These are phyloP conservation scores for Melipona quadrifasciata DNA, from an alignment of 1,140 invertebrate species.

Conservation along the genomic window DNA sequence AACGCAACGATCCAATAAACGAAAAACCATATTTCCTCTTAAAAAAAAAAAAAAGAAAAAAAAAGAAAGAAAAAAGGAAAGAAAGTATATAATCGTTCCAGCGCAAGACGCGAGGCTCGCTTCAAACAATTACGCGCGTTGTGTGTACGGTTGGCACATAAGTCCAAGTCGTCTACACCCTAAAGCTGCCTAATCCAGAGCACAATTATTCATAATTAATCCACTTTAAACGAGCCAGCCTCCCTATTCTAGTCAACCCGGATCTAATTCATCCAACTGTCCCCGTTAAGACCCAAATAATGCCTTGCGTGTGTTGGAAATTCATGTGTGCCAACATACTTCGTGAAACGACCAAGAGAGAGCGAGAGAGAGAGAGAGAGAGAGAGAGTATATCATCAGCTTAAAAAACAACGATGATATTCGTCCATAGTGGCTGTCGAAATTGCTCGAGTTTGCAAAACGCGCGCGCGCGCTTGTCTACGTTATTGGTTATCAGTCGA, in stretches of 20 bases:
- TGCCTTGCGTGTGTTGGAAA: background rate
- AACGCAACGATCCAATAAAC: background rate
- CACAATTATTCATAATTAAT: constrained; percentile 18
- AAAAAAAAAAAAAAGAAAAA: background rate
- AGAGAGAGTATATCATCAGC: background rate
- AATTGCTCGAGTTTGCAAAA: background rate
- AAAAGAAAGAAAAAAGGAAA: too few species aligned
- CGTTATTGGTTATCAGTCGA: constrained; percentile 39
- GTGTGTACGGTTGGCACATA: background rate
- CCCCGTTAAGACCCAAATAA: constrained; percentile 9
- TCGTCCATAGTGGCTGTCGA: background rate
- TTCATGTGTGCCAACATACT: background rate
- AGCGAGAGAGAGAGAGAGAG: too few species aligned
- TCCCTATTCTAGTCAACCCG: background rate
- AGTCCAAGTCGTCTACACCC: background rate
- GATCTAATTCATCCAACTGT: constrained; percentile 9
- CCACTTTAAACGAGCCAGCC: background rate
- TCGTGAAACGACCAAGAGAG: background rate
- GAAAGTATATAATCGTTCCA: background rate
- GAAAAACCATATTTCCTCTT: background rate
- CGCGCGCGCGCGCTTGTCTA: too few species aligned
- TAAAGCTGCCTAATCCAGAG: constrained; percentile 6
- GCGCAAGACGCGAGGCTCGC: background rate
- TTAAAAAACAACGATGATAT: background rate
- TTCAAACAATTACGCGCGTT: background rate